phyloP scores from a whole-genome alignment of 1,140 invertebrate genomes.

The Heliconius himera region DNA sequence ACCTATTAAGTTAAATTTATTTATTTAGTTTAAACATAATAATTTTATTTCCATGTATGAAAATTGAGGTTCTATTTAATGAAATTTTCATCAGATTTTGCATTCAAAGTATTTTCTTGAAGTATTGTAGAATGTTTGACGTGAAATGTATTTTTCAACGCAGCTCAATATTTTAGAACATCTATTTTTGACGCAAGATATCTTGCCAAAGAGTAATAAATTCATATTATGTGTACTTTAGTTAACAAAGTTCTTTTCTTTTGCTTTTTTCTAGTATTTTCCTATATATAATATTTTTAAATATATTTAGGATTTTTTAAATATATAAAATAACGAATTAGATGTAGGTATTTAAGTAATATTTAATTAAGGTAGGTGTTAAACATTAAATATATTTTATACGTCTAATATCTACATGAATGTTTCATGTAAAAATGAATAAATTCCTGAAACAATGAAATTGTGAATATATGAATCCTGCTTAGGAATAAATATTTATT shows the following conservation, averaged over 20 bases:
- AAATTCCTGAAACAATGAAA: too few relatives aligned
- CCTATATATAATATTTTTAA: not conserved
- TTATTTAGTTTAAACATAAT: too few relatives aligned
- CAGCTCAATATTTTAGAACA: conserved; percentile 75
- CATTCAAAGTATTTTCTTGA: not conserved
- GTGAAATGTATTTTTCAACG: conserved; percentile 62
- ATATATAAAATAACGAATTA: not conserved
- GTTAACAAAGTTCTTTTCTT: not conserved
- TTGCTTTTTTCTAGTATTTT: not conserved
- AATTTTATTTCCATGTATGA: too few relatives aligned
- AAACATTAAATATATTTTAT: too few relatives aligned
- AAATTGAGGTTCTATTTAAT: too few relatives aligned
- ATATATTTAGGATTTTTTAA: not conserved
- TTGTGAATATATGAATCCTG: too few relatives aligned
- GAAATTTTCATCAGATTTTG: not conserved
- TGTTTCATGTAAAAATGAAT: too few relatives aligned
- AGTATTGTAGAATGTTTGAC: not conserved
- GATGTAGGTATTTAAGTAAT: too few relatives aligned
- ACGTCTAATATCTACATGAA: too few relatives aligned
- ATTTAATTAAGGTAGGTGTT: too few relatives aligned
- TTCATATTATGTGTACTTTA: conserved; percentile 1
- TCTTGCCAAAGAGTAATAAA: conserved; percentile 41
- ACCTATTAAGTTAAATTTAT: too few relatives aligned
- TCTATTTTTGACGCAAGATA: conserved; percentile 58
- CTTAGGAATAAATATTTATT: too few relatives aligned